phyloP scores from a whole-genome alignment of 2,888 invertebrate genomes.

The Galerucella calmariensis region DNA sequence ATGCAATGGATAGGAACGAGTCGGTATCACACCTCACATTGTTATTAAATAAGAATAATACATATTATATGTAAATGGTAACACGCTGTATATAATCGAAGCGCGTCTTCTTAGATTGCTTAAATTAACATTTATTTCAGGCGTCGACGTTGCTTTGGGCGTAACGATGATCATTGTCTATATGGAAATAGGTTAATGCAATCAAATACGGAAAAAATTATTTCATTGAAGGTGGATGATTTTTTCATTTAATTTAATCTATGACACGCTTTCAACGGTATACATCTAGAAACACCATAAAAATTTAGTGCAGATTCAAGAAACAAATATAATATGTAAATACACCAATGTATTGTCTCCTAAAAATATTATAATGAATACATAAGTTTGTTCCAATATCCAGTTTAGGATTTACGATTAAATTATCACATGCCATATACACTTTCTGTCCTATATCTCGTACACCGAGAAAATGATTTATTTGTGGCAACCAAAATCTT shows the following conservation, averaged over 20 bases:
- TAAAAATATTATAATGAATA: no score
- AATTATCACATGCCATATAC: no score
- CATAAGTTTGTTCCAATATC: no score
- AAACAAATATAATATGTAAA: no score
- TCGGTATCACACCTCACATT: constrained; percentile 63
- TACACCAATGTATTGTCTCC: no score
- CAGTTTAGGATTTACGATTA: no score
- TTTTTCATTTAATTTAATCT: background rate
- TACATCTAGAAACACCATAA: background rate
- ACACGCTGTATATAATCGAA: constrained; percentile 58
- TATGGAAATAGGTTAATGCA: constrained; percentile 60
- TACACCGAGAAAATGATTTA: no score
- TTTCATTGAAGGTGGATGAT: background rate
- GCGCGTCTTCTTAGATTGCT: constrained; percentile 63
- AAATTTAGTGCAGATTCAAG: no score
- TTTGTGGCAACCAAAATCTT: no score
- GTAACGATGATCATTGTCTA: constrained; percentile 64
- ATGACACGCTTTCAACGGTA: background rate
- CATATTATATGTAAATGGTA: constrained; percentile 66
- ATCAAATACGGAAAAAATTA: background rate
- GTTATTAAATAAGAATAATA: constrained; percentile 66
- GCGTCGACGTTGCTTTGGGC: constrained; percentile 60
- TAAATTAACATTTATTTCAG: constrained; percentile 65
- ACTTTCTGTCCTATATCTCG: no score
- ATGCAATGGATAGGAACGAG: constrained; percentile 50